Percentiles rank a stretch among this genome's conserved stretches.
Conservation (phyloP, 2,797 vertebrate genomes). For the Pyrocephalus nanus region DNA sequence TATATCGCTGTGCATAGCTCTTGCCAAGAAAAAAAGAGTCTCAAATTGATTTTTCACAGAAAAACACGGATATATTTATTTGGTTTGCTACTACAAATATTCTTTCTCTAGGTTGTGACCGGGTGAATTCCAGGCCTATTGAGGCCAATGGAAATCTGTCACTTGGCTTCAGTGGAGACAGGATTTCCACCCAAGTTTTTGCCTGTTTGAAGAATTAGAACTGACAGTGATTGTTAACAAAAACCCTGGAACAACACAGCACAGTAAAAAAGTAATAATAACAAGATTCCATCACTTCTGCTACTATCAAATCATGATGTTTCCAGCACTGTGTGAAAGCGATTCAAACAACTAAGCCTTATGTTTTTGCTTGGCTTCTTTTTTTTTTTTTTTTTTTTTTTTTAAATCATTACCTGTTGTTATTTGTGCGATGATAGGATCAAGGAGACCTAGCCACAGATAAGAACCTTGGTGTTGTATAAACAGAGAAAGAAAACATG, state of each 20-base stretch:
- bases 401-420: conserved; percentile 31
- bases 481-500: conserved; percentile 29
- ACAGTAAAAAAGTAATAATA: not conserved
- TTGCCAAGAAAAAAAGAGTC: conserved; percentile 41
- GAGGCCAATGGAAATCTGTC: conserved; percentile 32
- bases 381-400: not conserved
- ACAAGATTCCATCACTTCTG: not conserved
- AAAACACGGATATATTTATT: conserved; percentile 59
- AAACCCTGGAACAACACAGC: not conserved
- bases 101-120: conserved; percentile 48
- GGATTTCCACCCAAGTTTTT: conserved; percentile 39
- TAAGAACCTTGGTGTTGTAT: conserved; percentile 33
- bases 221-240: conserved; percentile 26
- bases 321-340: not conserved
- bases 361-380: not conserved
- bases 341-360: not conserved
- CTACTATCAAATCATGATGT: not conserved
- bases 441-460: conserved; percentile 42
- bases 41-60: conserved; percentile 40
- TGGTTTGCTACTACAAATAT: conserved; percentile 61
- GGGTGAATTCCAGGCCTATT: conserved; percentile 33
- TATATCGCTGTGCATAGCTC: conserved; percentile 8
- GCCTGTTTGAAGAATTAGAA: conserved; percentile 20
- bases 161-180: conserved; percentile 1
- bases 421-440: conserved; percentile 52